phyloP scores from a whole-genome alignment of 1,140 invertebrate genomes.

The Ips typographus region DNA sequence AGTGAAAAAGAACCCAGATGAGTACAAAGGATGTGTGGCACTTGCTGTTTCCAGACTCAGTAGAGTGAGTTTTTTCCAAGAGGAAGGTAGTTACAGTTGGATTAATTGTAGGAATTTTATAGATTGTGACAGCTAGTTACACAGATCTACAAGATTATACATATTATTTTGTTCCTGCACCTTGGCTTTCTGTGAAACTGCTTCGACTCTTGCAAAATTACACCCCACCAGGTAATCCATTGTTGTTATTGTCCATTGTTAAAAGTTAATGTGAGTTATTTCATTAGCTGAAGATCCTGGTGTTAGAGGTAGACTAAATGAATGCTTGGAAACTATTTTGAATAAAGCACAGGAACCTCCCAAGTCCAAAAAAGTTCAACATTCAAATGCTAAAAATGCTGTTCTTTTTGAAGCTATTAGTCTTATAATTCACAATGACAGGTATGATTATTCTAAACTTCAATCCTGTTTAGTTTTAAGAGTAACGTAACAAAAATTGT shows the following conservation, averaged over 20 bases:
- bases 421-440: conserved; percentile 99
- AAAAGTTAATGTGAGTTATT: conserved; percentile 16
- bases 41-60: conserved; percentile 96
- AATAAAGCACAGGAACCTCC: conserved; percentile 99
- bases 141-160: conserved; percentile 99
- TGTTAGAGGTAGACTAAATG: conserved; percentile 90
- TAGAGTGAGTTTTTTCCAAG: conserved; percentile 62
- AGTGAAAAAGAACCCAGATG: conserved; percentile 97
- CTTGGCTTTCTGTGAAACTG: conserved; percentile 98
- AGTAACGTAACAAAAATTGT: conserved; percentile 34
- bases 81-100: background rate
- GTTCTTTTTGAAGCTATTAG: conserved; percentile 99
- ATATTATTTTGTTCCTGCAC: conserved; percentile 99
- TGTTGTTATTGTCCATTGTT: conserved; percentile 21
- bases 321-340: conserved; percentile 99
- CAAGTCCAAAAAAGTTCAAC: conserved; percentile 99
- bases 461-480: no score
- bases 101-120: conserved; percentile 44
- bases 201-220: conserved; percentile 97
- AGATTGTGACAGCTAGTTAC: conserved; percentile 97
- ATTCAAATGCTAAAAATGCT: conserved; percentile 99
- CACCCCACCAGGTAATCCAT: conserved; percentile 82
- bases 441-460: conserved; percentile 46
- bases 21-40: conserved; percentile 99
- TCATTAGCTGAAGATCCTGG: conserved; percentile 82